Evolutionary conservation across 2,797 vertebrate species (phyloP).

Genomic region (Clarias platycephalus): DNA sequence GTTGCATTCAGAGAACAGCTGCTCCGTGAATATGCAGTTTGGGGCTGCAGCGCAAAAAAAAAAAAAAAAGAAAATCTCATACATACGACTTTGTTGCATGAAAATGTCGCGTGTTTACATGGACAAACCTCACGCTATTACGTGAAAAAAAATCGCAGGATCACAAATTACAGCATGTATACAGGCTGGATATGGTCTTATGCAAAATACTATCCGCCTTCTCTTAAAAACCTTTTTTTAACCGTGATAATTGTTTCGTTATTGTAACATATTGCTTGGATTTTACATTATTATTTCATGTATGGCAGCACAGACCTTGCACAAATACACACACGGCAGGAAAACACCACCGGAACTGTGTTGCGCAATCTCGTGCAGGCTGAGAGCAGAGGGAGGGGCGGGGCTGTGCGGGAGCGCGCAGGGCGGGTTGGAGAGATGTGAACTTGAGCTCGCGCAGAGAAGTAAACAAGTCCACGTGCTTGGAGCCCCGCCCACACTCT

Average conservation of each 20-base stretch:
- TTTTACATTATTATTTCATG: neutral
- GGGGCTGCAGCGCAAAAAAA: neutral
- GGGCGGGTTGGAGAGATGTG: neutral
- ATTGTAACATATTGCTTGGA: neutral
- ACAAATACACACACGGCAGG: neutral
- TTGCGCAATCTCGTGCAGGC: neutral
- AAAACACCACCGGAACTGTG: neutral
- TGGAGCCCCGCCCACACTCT: constrained; percentile 3
- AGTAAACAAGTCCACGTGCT: constrained; percentile 52
- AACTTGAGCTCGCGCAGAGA: constrained; percentile 11
- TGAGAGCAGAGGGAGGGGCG: neutral
- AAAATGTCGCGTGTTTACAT: neutral
- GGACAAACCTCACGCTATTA: neutral
- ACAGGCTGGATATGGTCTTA: neutral
- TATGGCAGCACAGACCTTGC: neutral
- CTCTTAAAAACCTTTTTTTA: neutral
- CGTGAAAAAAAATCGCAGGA: neutral
- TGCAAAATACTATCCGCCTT: neutral
- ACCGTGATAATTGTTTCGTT: neutral
- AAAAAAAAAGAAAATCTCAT: neutral
- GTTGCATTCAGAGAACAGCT: neutral
- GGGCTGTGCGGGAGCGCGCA: neutral
- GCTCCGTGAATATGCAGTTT: neutral
- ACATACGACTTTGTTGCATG: neutral
- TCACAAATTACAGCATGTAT: too few relatives aligned